Evolutionary conservation across 2,888 invertebrate species (phyloP).

Genomic region (Meloe dianella): DNA sequence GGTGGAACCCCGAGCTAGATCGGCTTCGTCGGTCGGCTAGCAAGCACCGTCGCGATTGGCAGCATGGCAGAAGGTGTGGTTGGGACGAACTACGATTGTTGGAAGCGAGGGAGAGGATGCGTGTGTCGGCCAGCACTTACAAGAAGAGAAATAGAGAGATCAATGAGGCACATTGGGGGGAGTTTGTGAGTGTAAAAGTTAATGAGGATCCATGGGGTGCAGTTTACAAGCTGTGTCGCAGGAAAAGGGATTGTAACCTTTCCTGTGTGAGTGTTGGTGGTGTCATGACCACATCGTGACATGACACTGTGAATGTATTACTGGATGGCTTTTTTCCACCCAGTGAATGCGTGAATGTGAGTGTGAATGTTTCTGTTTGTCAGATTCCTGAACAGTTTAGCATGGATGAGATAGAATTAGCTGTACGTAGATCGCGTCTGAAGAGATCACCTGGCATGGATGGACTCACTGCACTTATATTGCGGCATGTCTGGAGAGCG

Average conservation of each 20-base stretch:
- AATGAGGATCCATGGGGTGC: constrained; percentile 13
- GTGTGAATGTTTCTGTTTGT: too few relatives aligned
- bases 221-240: constrained; percentile 11
- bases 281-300: neutral
- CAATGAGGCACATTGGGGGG: constrained; percentile 8
- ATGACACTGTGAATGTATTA: constrained; percentile 6
- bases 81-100: neutral
- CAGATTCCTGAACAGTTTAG: neutral
- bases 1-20: neutral
- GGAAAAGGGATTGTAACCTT: neutral
- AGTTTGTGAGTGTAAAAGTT: neutral
- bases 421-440: neutral
- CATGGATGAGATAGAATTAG: constrained; percentile 8
- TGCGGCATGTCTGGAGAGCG: neutral
- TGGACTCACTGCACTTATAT: constrained; percentile 16
- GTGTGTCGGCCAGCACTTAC: neutral
- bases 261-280: neutral
- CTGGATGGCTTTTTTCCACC: constrained; percentile 15
- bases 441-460: constrained; percentile 22
- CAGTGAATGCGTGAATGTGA: neutral
- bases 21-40: neutral
- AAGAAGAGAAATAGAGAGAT: neutral
- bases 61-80: neutral
- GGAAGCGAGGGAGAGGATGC: neutral
- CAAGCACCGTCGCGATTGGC: neutral